These are phyloP conservation scores for Melanotaenia maccullochi DNA, from an alignment of 2,797 vertebrate species.

Conservation along the genomic window DNA sequence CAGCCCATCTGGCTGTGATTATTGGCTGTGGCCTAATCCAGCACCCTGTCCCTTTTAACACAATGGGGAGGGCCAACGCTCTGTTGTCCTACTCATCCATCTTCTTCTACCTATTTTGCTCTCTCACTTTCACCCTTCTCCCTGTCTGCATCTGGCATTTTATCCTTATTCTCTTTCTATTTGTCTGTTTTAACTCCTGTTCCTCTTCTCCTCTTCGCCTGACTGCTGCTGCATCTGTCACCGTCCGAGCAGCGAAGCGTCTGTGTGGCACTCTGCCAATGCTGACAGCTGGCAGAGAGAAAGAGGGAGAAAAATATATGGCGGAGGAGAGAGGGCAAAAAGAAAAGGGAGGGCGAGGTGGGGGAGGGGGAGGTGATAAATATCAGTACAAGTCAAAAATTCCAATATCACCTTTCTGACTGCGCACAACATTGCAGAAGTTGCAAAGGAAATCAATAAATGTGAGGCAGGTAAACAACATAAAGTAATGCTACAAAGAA, in stretches of 20 bases:
- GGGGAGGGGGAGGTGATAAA: constrained; percentile 50
- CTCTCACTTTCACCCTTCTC: neutral
- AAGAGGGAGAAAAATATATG: constrained; percentile 64
- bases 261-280: constrained; percentile 73
- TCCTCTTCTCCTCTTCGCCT: constrained; percentile 53
- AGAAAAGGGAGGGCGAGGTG: constrained; percentile 5
- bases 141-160: neutral
- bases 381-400: constrained; percentile 62
- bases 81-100: constrained; percentile 63
- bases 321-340: constrained; percentile 38
- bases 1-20: constrained; percentile 84
- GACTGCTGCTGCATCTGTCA: constrained; percentile 75
- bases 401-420: constrained; percentile 60
- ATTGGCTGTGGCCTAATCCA: constrained; percentile 79
- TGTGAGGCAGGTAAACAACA: constrained; percentile 37
- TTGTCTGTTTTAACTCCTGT: constrained; percentile 37
- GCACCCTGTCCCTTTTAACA: constrained; percentile 73
- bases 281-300: constrained; percentile 79
- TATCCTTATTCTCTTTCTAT: constrained; percentile 17
- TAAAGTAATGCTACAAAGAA: constrained; percentile 20
- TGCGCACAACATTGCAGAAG: constrained; percentile 34
- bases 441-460: constrained; percentile 55
- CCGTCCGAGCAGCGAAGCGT: constrained; percentile 57
- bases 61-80: constrained; percentile 69
- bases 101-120: constrained; percentile 17